Evolutionary conservation across 2,113 vertebrate species (phyloP).

Genomic region (Cisticola juncidis): DNA sequence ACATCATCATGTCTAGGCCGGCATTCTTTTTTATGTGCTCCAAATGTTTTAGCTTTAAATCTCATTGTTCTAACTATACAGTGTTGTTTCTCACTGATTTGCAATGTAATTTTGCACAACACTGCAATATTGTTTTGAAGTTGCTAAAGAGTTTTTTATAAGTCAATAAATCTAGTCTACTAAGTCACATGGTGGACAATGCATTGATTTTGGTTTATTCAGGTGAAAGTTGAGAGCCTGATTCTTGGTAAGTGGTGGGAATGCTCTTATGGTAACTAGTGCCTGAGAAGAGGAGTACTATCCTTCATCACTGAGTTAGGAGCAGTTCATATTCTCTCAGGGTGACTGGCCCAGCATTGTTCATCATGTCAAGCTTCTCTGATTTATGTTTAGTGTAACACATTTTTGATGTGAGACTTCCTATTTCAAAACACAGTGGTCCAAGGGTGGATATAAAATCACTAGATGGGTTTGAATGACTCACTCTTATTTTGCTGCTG

Average conservation of each 20-base stretch:
- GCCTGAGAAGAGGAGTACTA: neutral
- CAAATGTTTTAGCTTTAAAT: neutral
- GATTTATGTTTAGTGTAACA: neutral
- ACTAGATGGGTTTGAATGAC: neutral
- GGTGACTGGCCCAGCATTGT: neutral
- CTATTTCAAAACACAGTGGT: neutral
- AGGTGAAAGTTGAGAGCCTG: neutral
- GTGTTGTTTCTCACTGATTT: neutral
- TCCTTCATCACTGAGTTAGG: constrained; percentile 5
- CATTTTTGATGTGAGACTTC: neutral
- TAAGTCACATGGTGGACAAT: neutral
- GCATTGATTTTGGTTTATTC: neutral
- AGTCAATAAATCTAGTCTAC: neutral
- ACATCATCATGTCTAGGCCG: neutral
- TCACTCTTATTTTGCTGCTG: neutral
- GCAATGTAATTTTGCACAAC: neutral
- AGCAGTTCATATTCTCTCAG: neutral
- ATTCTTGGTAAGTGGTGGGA: constrained; percentile 4
- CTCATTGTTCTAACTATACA: neutral
- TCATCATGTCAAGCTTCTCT: neutral
- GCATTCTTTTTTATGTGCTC: neutral
- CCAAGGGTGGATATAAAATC: neutral
- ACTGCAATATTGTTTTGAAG: neutral
- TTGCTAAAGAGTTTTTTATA: neutral
- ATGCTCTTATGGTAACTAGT: neutral